Conservation (phyloP, 2,113 vertebrate species). For the Ptilonorhynchus violaceus region DNA sequence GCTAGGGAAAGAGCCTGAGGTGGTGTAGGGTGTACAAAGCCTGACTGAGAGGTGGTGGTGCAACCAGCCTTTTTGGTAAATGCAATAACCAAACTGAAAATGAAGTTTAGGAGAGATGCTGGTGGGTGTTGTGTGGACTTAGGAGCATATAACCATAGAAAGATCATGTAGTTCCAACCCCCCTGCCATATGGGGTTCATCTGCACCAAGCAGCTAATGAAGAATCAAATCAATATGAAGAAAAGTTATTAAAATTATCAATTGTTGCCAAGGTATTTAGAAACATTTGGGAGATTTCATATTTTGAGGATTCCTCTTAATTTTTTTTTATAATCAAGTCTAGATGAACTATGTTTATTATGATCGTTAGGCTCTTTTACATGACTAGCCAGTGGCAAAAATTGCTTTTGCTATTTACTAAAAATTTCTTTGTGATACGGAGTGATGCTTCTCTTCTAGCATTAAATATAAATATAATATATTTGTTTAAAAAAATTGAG, state of each 20-base stretch:
- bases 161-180: not conserved
- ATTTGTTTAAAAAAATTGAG: not conserved
- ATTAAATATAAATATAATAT: not conserved
- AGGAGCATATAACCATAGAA: not conserved
- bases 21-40: accelerated
- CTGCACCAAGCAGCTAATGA: not conserved
- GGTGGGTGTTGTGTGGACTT: not conserved
- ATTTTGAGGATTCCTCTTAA: not conserved
- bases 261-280: not conserved
- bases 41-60: not conserved
- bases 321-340: not conserved
- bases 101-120: not conserved
- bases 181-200: not conserved
- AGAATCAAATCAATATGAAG: not conserved
- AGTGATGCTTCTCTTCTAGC: not conserved
- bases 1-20: not conserved
- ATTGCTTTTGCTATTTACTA: not conserved
- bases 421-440: not conserved
- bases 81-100: not conserved
- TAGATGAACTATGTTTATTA: not conserved
- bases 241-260: not conserved
- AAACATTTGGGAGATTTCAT: not conserved
- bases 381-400: not conserved
- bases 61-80: not conserved
- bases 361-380: not conserved